Evolutionary conservation across 2,113 vertebrate genomes (phyloP), one percentile per base, ranked within the genome.

Genomic region (Daboia siamensis): DNA sequence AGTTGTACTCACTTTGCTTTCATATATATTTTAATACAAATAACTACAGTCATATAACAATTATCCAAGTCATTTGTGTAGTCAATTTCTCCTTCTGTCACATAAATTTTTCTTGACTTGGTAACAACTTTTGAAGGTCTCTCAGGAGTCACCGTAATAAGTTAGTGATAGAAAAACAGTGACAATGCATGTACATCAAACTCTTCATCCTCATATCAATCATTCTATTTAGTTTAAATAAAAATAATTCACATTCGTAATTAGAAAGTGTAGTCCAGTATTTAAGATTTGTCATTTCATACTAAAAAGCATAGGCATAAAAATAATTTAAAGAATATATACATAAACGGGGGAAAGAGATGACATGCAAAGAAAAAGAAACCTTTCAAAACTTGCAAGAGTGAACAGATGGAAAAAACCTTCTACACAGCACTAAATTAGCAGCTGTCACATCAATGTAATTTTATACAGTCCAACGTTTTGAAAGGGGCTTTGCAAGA

Each of bases 391-490:
- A 87, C 26, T 94, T 90, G 86, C 87, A 92, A 85, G 48, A 94
- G 89, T 15, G 87, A 61, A 17, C 4, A 86, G n/a, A 92, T 74
- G 46, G 33, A 5, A 93, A 88, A 86, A 21, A 74, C 46, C 91
- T 4, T 61, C 69, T 85, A 54, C 39, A 48, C 92, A 91, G 5
- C 92, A 13, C 64, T 51, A 94, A 93, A 95, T 86, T 89, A 93
- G 87, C 44, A 12, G 29, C 93, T 95, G 88, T 61, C 91, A 92
- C 51, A 89, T 90, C 86, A 96, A n/a, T 5, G 55, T 80, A 2
- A 69, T 61, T 95, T 93, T 86, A 3, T 26, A 74, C 61, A 84
- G 93, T 26, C 4, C 87, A 90, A 2, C 3, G 54, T 93, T 1
- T 5, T 88, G 44, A 92, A 90, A 95, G 92, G n/a, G 46, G 2